Base-by-base conservation (phyloP, 2,113 vertebrate species). In the Gallinago paraguaiae region DNA sequence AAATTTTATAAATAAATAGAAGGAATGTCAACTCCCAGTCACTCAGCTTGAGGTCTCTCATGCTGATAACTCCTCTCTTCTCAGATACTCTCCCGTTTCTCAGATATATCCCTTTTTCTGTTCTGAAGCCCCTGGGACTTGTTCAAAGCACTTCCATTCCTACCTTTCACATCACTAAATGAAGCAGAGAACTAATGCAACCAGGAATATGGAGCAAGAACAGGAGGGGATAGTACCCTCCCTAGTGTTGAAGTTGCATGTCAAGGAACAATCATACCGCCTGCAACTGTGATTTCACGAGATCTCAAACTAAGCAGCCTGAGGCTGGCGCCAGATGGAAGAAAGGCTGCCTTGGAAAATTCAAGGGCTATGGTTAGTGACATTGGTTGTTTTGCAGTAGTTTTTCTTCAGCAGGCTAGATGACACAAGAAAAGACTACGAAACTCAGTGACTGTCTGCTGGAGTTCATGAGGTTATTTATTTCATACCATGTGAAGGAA, bases 1-100 rank as follows among this genome's bases (percentile, higher is more conserved):
- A 97, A 97, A 98, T 98, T 98, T 98, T 95, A 98, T 98, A 98
- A 98, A 98, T 98, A 98, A 98, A 98, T 97, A 98, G 97, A 97
- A 97, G 95, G 78, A 97, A 98, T 98, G 97, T 97, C 97, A 97
- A 48, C 96, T 95, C 93, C 96, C 96, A 97, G 96, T 97, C 96
- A 96, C 97, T 97, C 97, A 97, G 98, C 96, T 98, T 97, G 97
- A 97, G 93, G 96, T 97, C 96, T 93, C 97, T 95, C 95, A 92
- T 92, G 93, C 92, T 95, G 92, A 96, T 97, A 97, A 93, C 93
- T 94, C 63, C 33, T 90, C 91, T 95, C 88, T 86, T 92, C 92
- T 95, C 79, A 95, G 95, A 97, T 75, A 90, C 86, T 88, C 88
- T 95, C 64, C 87, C 16, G 28, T 90, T 86, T 89, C 90, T 91